Percentiles rank a stretch among this genome's conserved stretches.
These are phyloP conservation scores for Eupithecia pulchellata DNA, from an alignment of 2,888 invertebrate genomes.

Conservation along the genomic window DNA sequence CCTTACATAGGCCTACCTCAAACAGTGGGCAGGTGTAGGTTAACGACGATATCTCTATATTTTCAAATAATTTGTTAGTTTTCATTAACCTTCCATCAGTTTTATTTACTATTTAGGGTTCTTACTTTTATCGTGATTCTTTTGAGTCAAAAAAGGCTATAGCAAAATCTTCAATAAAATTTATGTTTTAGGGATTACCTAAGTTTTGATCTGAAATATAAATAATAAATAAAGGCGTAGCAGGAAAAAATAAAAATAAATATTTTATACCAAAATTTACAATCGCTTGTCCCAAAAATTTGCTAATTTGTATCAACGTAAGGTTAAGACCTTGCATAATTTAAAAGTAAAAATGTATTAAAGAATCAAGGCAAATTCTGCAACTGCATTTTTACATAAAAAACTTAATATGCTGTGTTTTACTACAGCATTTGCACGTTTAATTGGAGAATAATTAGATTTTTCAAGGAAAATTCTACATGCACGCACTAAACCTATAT, in stretches of 20 bases:
- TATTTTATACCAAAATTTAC: not conserved
- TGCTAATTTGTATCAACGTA: not conserved
- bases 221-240: not conserved
- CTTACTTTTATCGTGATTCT: not conserved
- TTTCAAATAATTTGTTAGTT: not conserved
- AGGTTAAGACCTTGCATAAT: not conserved
- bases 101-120: not conserved
- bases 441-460: not conserved
- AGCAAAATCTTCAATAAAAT: not conserved
- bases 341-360: not conserved
- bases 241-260: not conserved
- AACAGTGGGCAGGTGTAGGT: not conserved
- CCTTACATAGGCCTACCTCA: not conserved
- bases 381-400: not conserved
- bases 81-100: not conserved
- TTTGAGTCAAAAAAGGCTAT: not conserved
- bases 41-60: not conserved
- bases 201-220: not conserved
- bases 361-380: not conserved
- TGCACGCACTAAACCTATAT: not conserved
- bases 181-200: not conserved
- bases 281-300: not conserved
- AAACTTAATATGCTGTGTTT: not conserved
- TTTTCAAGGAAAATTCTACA: not conserved
- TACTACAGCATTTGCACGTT: not conserved